Percentiles rank a stretch among this genome's conserved stretches.
Evolutionary conservation across 64 coral and sea anemone genomes (phyloP).

Genomic region (Stichodactyla mertensii): DNA sequence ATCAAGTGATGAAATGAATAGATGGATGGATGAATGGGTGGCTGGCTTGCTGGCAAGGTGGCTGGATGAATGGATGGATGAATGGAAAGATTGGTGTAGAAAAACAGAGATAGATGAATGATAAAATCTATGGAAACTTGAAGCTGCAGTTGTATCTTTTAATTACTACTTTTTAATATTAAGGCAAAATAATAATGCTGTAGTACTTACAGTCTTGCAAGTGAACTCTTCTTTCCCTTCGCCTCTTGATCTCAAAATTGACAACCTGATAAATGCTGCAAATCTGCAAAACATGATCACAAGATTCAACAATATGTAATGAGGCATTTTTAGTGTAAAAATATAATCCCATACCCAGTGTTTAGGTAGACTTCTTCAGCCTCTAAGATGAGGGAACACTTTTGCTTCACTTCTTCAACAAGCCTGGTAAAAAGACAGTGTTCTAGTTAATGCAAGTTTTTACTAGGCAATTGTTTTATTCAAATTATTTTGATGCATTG

Average conservation of each 20-base stretch:
- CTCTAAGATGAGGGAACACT: conserved; percentile 62
- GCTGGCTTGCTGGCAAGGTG: no score
- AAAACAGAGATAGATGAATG: no score
- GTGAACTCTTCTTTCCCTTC: conserved; percentile 75
- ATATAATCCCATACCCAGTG: conserved; percentile 51
- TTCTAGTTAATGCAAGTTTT: not conserved
- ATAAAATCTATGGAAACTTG: no score
- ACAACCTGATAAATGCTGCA: conserved; percentile 71
- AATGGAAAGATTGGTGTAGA: no score
- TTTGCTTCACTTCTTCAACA: conserved; percentile 89
- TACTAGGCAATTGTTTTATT: no score
- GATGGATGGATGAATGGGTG: no score
- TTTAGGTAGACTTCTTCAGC: conserved; percentile 97
- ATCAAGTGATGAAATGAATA: no score
- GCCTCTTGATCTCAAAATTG: conserved; percentile 80
- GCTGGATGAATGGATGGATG: no score
- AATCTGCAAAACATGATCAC: conserved; percentile 39
- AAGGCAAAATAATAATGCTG: not conserved
- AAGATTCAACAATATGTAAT: not conserved
- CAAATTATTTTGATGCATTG: no score
- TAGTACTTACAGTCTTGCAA: conserved; percentile 84
- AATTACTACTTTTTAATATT: not conserved
- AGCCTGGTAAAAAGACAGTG: conserved; percentile 40
- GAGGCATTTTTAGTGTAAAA: not conserved
- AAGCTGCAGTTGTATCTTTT: no score